Percentiles rank a stretch among this genome's conserved stretches.
Evolutionary conservation across 2,888 invertebrate genomes (phyloP).

Genomic region (Diplolepis rosae): DNA sequence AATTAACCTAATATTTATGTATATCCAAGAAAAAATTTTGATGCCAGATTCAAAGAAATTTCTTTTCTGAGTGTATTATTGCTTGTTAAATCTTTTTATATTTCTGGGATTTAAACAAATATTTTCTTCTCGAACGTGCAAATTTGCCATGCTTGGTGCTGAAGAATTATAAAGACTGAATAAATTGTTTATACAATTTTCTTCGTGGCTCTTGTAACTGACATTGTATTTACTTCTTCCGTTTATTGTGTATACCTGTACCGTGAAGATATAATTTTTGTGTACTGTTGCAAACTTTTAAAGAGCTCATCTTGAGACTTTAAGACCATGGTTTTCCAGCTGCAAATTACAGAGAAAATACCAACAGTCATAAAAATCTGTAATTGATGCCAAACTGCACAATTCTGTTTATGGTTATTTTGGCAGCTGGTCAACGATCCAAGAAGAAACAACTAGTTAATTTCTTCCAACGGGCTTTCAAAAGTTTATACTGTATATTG

Average conservation of each 20-base stretch:
- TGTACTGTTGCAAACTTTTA: not conserved
- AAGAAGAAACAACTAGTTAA: not conserved
- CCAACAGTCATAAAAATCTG: conserved; percentile 16
- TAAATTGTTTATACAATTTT: too few relatives aligned
- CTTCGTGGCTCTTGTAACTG: not conserved
- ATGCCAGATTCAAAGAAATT: too few relatives aligned
- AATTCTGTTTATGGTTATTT: conserved; percentile 25
- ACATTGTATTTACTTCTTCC: not conserved
- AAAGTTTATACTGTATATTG: too few relatives aligned
- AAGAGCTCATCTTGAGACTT: not conserved
- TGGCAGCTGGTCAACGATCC: conserved; percentile 28
- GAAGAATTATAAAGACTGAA: too few relatives aligned
- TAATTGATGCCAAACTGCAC: conserved; percentile 25
- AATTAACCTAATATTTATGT: too few relatives aligned
- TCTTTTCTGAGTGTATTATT: too few relatives aligned
- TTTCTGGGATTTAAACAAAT: too few relatives aligned
- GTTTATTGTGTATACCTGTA: not conserved
- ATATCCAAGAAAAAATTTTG: too few relatives aligned
- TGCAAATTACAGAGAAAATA: not conserved
- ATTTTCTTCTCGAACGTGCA: too few relatives aligned
- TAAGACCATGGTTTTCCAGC: not conserved
- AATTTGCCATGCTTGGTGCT: too few relatives aligned
- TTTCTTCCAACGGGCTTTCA: too few relatives aligned
- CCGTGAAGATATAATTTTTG: not conserved
- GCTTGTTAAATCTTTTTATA: too few relatives aligned